Percentiles rank a stretch among this genome's conserved stretches.
These are phyloP conservation scores for Dryobates pubescens DNA, from an alignment of 2,797 vertebrate genomes.

Conservation along the genomic window DNA sequence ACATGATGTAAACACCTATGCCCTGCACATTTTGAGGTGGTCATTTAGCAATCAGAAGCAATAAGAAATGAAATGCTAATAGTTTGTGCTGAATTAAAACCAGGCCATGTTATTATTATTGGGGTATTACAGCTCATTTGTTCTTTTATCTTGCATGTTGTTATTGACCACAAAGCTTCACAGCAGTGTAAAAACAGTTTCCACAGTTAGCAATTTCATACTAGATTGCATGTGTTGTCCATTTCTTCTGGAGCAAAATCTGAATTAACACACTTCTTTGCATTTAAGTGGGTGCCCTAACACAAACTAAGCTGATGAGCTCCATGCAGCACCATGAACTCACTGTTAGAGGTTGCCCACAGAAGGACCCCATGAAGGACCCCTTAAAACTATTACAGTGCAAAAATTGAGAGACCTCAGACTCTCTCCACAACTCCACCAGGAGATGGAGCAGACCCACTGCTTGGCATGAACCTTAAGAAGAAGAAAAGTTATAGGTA, in stretches of 20 bases:
- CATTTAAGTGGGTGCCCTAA: not conserved
- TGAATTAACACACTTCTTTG: not conserved
- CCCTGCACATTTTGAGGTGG: not conserved
- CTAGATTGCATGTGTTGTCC: not conserved
- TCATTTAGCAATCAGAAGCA: not conserved
- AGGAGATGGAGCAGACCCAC: not conserved
- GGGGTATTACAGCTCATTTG: not conserved
- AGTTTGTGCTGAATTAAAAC: not conserved
- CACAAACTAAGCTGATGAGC: not conserved
- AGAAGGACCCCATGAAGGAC: fast-evolving
- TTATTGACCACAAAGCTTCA: not conserved
- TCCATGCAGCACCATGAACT: not conserved
- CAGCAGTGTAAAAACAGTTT: not conserved
- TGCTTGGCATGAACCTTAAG: not conserved
- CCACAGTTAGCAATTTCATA: not conserved
- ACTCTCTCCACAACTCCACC: not conserved
- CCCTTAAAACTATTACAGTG: not conserved
- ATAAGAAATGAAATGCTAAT: not conserved
- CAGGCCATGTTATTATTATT: not conserved
- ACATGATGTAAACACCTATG: not conserved
- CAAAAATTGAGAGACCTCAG: fast-evolving
- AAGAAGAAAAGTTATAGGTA: not conserved
- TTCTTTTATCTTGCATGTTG: not conserved
- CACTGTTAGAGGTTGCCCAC: not conserved
- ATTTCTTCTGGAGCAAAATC: not conserved